Conservation (phyloP, 2,797 vertebrate genomes). For the Crenuchus spilurus region DNA sequence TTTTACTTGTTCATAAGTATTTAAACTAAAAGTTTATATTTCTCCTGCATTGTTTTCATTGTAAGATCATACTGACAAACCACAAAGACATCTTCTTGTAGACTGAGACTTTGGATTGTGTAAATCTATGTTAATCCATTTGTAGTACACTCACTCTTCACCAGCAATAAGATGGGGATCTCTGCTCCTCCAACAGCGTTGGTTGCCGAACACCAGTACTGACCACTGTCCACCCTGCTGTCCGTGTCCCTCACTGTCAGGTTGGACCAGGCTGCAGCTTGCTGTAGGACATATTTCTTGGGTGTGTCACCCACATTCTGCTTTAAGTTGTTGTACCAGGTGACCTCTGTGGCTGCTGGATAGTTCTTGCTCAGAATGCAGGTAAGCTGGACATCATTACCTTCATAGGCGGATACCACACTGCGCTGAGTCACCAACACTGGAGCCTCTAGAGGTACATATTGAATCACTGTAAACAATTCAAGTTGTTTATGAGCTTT, state of each 20-base stretch:
- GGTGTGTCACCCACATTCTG: slow-evolving; percentile 67
- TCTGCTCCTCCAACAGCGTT: slow-evolving; percentile 86
- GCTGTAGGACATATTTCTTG: slow-evolving; percentile 78
- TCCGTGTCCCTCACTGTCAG: slow-evolving; percentile 80
- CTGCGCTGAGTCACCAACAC: slow-evolving; percentile 76
- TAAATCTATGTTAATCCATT: not conserved
- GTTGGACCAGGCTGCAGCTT: slow-evolving; percentile 76
- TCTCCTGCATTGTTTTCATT: not conserved
- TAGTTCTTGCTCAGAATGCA: slow-evolving; percentile 75
- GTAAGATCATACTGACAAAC: not conserved
- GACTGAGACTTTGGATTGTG: not conserved
- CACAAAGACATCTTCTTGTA: too few relatives aligned
- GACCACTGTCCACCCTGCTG: slow-evolving; percentile 77
- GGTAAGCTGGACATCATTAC: slow-evolving; percentile 79
- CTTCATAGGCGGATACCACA: slow-evolving; percentile 82
- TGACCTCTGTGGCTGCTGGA: slow-evolving; percentile 70
- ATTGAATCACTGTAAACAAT: not conserved
- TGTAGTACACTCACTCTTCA: slow-evolving; percentile 79
- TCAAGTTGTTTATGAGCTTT: too few relatives aligned
- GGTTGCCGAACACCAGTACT: slow-evolving; percentile 82
- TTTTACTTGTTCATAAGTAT: too few relatives aligned
- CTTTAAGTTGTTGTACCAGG: slow-evolving; percentile 83
- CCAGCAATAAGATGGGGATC: slow-evolving; percentile 76
- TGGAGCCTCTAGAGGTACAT: slow-evolving; percentile 76
- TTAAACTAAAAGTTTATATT: too few relatives aligned